Conservation (phyloP, 2,888 invertebrate species). For the Parelbella ahira region DNA sequence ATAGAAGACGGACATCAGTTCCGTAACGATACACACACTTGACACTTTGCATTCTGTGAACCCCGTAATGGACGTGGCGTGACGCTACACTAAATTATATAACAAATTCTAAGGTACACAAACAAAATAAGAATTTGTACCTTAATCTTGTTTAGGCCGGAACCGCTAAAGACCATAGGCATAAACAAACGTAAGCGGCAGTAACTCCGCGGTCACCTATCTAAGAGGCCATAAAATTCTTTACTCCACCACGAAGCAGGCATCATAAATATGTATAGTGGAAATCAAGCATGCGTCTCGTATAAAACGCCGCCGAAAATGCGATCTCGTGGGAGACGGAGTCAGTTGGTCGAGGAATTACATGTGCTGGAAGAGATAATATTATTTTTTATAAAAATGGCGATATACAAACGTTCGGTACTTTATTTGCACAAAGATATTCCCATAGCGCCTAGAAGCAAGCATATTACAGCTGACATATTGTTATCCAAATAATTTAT, state of each 20-base stretch:
- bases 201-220: slow-evolving; percentile 58
- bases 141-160: slow-evolving; percentile 6
- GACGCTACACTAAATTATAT: too few relatives aligned
- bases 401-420: too few relatives aligned
- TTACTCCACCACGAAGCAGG: slow-evolving; percentile 53
- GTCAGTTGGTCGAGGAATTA: slow-evolving; percentile 37
- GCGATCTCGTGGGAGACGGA: slow-evolving; percentile 68
- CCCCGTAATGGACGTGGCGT: too few relatives aligned
- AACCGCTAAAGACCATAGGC: slow-evolving; percentile 20
- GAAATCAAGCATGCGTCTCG: slow-evolving; percentile 78
- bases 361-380: slow-evolving; percentile 30
- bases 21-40: too few relatives aligned
- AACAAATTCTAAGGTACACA: too few relatives aligned
- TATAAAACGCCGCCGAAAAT: slow-evolving; percentile 77
- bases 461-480: too few relatives aligned
- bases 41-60: too few relatives aligned
- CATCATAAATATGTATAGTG: slow-evolving; percentile 78
- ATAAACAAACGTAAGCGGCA: slow-evolving; percentile 24
- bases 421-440: too few relatives aligned
- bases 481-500: too few relatives aligned
- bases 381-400: too few relatives aligned
- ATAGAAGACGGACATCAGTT: too few relatives aligned
- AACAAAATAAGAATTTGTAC: neutral
- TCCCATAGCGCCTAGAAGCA: too few relatives aligned
- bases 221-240: slow-evolving; percentile 67